These are phyloP conservation scores for Lytechinus variegatus DNA, from an alignment of 35 echinoderm and acorn worm species.

Conservation along the genomic window DNA sequence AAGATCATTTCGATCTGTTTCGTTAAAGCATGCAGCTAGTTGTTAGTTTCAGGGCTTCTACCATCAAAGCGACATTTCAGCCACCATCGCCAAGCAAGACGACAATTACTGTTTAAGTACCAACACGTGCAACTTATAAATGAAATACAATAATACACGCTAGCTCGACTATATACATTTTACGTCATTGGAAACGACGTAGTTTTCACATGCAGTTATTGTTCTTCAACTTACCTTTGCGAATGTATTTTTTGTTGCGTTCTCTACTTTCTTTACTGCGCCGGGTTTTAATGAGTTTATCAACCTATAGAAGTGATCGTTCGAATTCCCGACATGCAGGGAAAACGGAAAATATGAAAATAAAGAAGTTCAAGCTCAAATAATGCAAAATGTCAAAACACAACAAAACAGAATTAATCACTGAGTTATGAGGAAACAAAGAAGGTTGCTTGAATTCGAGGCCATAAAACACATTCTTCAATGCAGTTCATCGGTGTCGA, in stretches of 20 bases:
- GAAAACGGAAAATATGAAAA: neutral
- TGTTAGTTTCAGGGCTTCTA: neutral
- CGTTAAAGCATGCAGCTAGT: neutral
- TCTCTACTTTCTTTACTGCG: conserved; percentile 43
- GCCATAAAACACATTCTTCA: neutral
- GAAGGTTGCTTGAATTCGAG: neutral
- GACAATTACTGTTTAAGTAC: neutral
- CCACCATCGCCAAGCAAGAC: neutral
- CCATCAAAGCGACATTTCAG: neutral
- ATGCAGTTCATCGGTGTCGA: neutral
- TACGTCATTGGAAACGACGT: neutral
- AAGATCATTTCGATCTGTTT: neutral
- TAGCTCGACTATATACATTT: neutral
- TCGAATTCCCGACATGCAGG: conserved; percentile 8
- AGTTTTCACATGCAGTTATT: neutral
- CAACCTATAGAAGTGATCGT: conserved; percentile 33
- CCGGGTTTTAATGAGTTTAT: conserved; percentile 41
- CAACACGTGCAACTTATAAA: neutral
- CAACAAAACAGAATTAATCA: neutral
- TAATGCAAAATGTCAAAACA: conserved; percentile 1
- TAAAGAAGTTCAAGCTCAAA: conserved; percentile 16
- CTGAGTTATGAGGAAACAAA: neutral
- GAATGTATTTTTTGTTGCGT: conserved; percentile 45
- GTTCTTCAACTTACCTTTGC: conserved; percentile 18
- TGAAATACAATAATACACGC: neutral